Base-by-base conservation (phyloP, 2,797 vertebrate species). In the Erethizon dorsatum region DNA sequence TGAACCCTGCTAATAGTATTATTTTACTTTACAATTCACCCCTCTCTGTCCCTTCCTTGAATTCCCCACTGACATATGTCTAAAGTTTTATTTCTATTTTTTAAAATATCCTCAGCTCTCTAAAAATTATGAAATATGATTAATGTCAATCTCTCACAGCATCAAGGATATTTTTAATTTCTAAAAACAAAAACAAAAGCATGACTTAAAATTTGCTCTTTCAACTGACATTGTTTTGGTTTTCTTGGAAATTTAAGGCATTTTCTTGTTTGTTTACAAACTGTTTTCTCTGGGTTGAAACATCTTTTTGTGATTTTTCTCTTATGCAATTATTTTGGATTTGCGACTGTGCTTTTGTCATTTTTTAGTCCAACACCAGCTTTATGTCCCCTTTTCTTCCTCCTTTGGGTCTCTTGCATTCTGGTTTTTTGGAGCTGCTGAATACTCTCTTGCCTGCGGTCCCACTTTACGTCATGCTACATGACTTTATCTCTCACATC, bases 141-240 rank as follows among this genome's bases (percentile, higher is more conserved):
- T 37, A 94, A 37, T 1, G 56, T 31, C 67, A 83, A 73, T 67
- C 22, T 17, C 3, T 61, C 24, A 87, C 0, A 50, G 1, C 1
- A 56, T 63, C 26, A 50, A 5, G 45, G 0, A 2, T 41, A 26
- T 73, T 85, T 54, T 45, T 28, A 33, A n/a, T 47, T 75, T 90
- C 65, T 77, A 9, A 65, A 67, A 37, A 56, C 47, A 82, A 75
- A 45, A 85, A 52, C 56, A 86, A 75, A 47, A 86, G 50, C 12
- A 41, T 54, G 47, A 65, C 90, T 85, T 52, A 14, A 95, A 95
- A 90, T 52, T 67, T 95, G 2, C 45, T 95, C 0, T 24, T 79
- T 82, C 54, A 67, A 92, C 1, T 73, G 15, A 4, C 20, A 88
- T 69, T 92, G 33, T 6, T 54, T 52, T 78, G 45, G 20, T 2